Evolutionary conservation across 1,140 invertebrate species (phyloP), one percentile per base, ranked within the genome.

Genomic region (Drosophila mauritiana): DNA sequence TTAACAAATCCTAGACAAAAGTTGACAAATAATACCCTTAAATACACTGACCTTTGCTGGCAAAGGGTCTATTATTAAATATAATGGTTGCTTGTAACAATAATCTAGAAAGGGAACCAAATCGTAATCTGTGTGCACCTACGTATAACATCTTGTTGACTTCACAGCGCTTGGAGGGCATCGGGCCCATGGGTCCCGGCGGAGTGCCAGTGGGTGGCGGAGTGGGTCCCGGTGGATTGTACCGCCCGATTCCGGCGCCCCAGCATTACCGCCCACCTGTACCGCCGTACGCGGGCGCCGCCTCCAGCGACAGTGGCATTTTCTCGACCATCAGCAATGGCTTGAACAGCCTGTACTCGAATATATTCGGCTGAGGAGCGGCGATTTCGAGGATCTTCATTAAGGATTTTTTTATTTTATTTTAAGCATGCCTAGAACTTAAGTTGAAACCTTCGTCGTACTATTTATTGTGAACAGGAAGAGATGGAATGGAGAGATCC

Each of bases 301-400:
- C 85, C 13, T 51, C 73, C 53, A 80, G 62, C 56, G 93, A 93
- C 70, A 92, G 93, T 76, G 95, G 96, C 20, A 95, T 97, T 61
- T 94, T 97, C 78, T 95, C 96, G 40, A 95, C 95, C 36, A 94
- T 97, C 77, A 95, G 95, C 80, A 96, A 94, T 80, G 95, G 96
- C 10, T 95, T 97, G 75, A 96, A 95, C 78, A 96, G 94, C 76
- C 93, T 97, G 70, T 94, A 96, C 37, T 95, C 93, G 59, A 96
- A 96, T 84, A 94, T 96, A 76, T 96, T 96, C 80, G 96, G 96
- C 78, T 96, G 51, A 92, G 22, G 51, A 42, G 25, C n/a, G 5
- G 1, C 13, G 11, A n/a, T 22, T 10, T 17, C 5, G 17, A 20
- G 46, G 31, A 39, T 48, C 3, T 67, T 62, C 43, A 17, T 27